Base-by-base conservation (phyloP, 2,888 invertebrate species). In the Philaethria dido region DNA sequence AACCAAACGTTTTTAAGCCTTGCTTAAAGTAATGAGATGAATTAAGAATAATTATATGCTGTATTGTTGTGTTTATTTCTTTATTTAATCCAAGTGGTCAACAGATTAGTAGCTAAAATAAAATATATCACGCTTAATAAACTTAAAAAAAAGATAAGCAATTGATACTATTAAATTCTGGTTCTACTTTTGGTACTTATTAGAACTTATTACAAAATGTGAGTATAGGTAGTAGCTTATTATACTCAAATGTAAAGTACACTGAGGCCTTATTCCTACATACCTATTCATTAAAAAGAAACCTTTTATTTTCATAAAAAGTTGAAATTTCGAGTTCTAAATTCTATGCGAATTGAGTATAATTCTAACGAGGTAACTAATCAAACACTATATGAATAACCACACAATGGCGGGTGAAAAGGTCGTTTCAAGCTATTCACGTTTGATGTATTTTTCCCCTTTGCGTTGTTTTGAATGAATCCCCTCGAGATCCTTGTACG, bases 401-500 rank as follows among this genome's bases (percentile, higher is more conserved):
- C 45, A 45, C 60, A 60, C 60, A 45, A 45, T 60, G 18, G 45
- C 29, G 45, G 44, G 44, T 60, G 29, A 20, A 55, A 45, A 55
- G 47, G 55, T 47, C 63, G 63, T 47, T 55, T 25, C 55, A 29
- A 55, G 55, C 55, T 54, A 54, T 54, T 55, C 54, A 55, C 55
- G 63, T 64, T 64, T 64, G 63, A 64, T 64, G 45, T 64, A 55
- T 45, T 44, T 64, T 54, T 55, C 36, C 55, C 55, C 36, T 64
- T 64, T 29, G 63, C 55, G 33, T 44, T 60, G 54, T 67, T 57
- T 63, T 60, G 59, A 63, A 68, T 63, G 63, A 60, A 60, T 60
- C 39, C 57, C 59, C 45, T 39, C 52, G 63, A 59, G 63, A 64
- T 64, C 55, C 62, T 63, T 52, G 50, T 54, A 47, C 29, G 60